These are phyloP conservation scores for Sinohyriopsis cumingii DNA, from an alignment of 2,888 invertebrate genomes.

Conservation along the genomic window DNA sequence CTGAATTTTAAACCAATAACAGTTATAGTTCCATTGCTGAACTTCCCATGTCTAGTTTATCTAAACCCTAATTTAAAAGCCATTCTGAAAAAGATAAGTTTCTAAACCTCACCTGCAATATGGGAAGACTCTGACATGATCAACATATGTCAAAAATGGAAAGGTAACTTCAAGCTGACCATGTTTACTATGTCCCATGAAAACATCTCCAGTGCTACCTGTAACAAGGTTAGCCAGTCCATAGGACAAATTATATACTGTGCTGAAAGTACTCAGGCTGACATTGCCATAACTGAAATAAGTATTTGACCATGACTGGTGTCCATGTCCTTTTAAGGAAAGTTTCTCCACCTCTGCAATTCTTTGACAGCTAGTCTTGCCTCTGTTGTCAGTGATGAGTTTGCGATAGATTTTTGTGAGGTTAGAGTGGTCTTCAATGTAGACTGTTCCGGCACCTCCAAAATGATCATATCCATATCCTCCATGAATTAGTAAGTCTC, in stretches of 20 bases:
- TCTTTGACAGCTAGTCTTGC: constrained; percentile 32
- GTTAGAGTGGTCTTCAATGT: constrained; percentile 34
- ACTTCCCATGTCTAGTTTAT: too few relatives aligned
- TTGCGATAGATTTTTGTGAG: constrained; percentile 14
- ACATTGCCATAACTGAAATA: constrained; percentile 39
- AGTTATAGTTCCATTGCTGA: too few relatives aligned
- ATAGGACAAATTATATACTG: background rate
- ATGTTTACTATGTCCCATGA: constrained; percentile 7
- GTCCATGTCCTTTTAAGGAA: constrained; percentile 20
- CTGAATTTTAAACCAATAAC: too few relatives aligned
- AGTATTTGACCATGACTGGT: background rate
- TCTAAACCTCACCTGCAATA: constrained; percentile 21
- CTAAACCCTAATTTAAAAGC: too few relatives aligned
- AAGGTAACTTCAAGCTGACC: constrained; percentile 36
- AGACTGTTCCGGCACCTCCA: constrained; percentile 56
- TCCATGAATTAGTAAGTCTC: constrained; percentile 45
- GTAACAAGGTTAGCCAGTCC: constrained; percentile 20
- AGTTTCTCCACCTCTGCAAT: constrained; percentile 45
- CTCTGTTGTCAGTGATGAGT: constrained; percentile 44
- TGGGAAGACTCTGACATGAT: constrained; percentile 47
- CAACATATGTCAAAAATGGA: constrained; percentile 43
- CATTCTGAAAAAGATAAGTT: too few relatives aligned
- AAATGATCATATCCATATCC: constrained; percentile 38
- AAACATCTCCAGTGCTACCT: constrained; percentile 17
- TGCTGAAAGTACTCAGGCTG: constrained; percentile 27